Evolutionary conservation across 2,113 vertebrate species (phyloP), one percentile per base, ranked within the genome.

Genomic region (Nestor notabilis): DNA sequence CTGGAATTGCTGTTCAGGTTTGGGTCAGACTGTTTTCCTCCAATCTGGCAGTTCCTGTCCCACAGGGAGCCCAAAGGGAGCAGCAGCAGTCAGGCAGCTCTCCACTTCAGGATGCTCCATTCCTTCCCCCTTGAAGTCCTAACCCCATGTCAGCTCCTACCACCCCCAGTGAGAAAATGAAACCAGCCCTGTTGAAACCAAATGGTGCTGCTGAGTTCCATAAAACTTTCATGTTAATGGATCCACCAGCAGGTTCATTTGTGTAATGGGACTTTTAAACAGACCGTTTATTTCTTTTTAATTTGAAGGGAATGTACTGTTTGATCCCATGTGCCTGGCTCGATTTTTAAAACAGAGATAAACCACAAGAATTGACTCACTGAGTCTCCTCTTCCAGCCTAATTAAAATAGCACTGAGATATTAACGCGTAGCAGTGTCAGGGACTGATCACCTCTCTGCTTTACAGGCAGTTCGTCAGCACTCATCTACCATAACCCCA

Each of bases 271-370:
- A 86, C 94, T 96, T 87, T 86, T 93, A 97, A 97, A 95, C 91
- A 97, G 90, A 89, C 85, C 17, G 5, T 91, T 98, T 97, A 97
- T 96, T 96, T 96, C 95, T 87, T 96, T 96, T 97, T 97, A 97
- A 97, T 97, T 96, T 95, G 94, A 96, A 92, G 61, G 90, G 79
- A 96, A 96, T 69, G 88, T 91, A 91, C 91, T 93, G 31, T 83
- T 89, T 94, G 90, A 96, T 98, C 96, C 95, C 95, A 85, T 35
- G 91, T 81, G 95, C 83, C 81, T 17, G 14, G 94, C 75, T 90
- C 28, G 93, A 71, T 87, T 93, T 94, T 92, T 95, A 96, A 97
- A 97, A 83, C 65, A 61, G 87, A 95, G 79, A 89, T 88, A 96
- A 94, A 90, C 52, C 55, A 79, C 3, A 49, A 71, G 80, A 82